Base-by-base conservation (phyloP, 1,140 invertebrate genomes). In the Sarcophaga peregrina region DNA sequence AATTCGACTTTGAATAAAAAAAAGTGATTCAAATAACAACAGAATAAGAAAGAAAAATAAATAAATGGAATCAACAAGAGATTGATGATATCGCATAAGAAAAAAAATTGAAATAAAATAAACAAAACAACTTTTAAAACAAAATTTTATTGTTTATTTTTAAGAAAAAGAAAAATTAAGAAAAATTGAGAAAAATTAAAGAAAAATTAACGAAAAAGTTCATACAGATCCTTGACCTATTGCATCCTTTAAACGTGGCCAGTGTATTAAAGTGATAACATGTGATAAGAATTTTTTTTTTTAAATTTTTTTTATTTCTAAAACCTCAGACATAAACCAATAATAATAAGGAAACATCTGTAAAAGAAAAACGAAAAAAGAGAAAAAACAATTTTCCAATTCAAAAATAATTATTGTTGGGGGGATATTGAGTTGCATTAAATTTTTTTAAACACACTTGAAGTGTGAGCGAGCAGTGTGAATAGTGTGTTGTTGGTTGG, bases 81-180 rank as follows among this genome's bases (percentile, higher is more conserved):
- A 68, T 68, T 68, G 62, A 20, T 68, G 62, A 20, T 68, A 68
- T 68, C 62, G 62, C 9, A 68, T 5, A 13, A 58, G 15, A 15
- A 58, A 4, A 50, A 50, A 80, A 81, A 82, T 74, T 11, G 25
- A 82, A 72, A 13, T 17, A 3, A 82, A n/a, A 73, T 25, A 17
- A 68, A 68, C 62, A 68, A 68, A 68, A 58, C 9, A 4, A 37
- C 25, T 37, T 37, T 8, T 7, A 20, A 20, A 10, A 68, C n/a
- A 20, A 68, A 68, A 25, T 68, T 58, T 37, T 37, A 37, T 37
- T 37, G 25, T 37, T 37, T 37, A 37, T 37, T 37, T 37, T n/a
- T n/a, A n/a, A n/a, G 4, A 37, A 37, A 37, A 37, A 37, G 25
- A 37, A 37, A n/a, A n/a, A n/a, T n/a, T n/a, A n/a, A n/a, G n/a